Evolutionary conservation across 2,113 vertebrate species (phyloP), one percentile per base, ranked within the genome.

Genomic region (Malurus alboscapulatus): DNA sequence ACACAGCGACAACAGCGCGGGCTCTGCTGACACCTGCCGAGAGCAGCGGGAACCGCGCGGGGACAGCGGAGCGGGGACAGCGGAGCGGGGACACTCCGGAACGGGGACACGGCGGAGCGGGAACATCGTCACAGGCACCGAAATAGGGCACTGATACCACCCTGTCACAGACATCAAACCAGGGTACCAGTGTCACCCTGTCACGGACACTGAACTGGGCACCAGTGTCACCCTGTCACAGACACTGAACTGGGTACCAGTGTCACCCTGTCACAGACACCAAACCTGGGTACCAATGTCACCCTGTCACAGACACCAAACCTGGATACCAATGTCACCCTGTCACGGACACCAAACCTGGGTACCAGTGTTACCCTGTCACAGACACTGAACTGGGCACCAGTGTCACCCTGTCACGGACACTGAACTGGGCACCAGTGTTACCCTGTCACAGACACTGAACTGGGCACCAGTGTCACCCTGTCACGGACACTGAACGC

Each of bases 361-460:
- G n/a, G n/a, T n/a, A n/a, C n/a, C n/a, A n/a, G n/a, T n/a, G n/a
- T n/a, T n/a, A 67, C 42, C 32, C 40, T 36, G 9, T 8, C 42
- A 58, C 18, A 30, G 19, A 18, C 14, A 45, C 24, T 2, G 2
- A 8, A 7, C 11, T 2, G 18, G n/a, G 11, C 6, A 13, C 42
- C 5, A 1, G 13, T 20, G 44, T n/a, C 34, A 68, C 34, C 2
- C 14, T 18, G 54, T 12, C 14, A 22, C 32, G 8, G 13, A 10
- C 36, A 14, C 5, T 0, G 3, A 12, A 4, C 9, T 1, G 3
- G 58, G 14, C 7, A 61, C 45, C 1, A 2, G 6, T 14, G 55
- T 26, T 57, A 76, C 73, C 5, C 16, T 61, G 34, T 14, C 47
- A 51, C 17, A 10, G 3, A 26, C 38, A 3, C 22, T 2, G 1